A percentile compares a stretch with the other conserved stretches of the same genome.
These are phyloP conservation scores for Coreoperca whiteheadi DNA, from an alignment of 2,113 vertebrate genomes.

Conservation along the genomic window DNA sequence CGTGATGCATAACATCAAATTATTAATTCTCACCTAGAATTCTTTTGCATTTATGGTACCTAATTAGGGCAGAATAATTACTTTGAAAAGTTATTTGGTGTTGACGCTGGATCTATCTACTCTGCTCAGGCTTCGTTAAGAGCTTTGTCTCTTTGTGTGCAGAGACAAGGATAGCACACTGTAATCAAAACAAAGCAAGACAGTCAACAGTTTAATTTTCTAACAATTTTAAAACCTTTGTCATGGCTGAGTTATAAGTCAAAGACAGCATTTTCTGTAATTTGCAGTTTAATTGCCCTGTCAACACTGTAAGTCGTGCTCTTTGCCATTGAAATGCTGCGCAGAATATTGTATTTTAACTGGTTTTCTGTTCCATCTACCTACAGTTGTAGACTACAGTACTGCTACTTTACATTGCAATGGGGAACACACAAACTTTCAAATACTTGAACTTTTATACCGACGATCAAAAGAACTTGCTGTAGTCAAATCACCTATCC, in stretches of 20 bases:
- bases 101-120: conserved; percentile 55
- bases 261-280: neutral
- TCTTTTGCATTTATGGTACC: conserved; percentile 65
- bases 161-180: conserved; percentile 29
- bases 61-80: conserved; percentile 79
- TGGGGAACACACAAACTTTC: neutral
- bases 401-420: neutral
- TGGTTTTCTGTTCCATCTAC: neutral
- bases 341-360: neutral
- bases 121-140: conserved; percentile 65
- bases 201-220: conserved; percentile 38
- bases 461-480: neutral
- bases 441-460: neutral
- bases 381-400: neutral
- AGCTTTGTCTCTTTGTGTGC: conserved; percentile 41
- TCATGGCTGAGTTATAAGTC: neutral
- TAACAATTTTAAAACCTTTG: conserved; percentile 23
- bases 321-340: neutral
- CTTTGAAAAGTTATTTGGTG: conserved; percentile 69
- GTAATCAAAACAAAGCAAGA: conserved; percentile 45
- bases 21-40: conserved; percentile 74
- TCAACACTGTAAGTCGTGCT: neutral
- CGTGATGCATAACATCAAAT: conserved; percentile 45
- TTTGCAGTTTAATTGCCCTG: conserved; percentile 12
- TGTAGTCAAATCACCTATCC: neutral